Evolutionary conservation across 35 echinoderm and acorn worm species (phyloP).

Genomic region (Lytechinus variegatus): DNA sequence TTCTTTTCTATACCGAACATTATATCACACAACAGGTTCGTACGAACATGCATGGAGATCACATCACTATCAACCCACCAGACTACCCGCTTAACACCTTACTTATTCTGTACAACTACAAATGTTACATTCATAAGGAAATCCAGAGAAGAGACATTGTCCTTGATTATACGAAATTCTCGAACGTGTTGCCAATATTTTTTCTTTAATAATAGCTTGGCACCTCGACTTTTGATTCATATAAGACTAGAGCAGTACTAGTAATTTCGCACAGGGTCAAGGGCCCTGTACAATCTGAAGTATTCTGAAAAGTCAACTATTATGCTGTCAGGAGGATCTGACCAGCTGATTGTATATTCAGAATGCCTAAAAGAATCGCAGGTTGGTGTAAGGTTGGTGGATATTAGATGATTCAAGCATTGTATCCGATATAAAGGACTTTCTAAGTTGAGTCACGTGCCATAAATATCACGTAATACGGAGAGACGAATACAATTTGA

Average conservation of each 20-base stretch:
- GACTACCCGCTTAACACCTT: too few species aligned
- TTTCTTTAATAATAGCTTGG: too few species aligned
- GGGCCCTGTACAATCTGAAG: not conserved
- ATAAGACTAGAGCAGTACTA: not conserved
- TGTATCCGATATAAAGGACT: not conserved
- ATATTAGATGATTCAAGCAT: not conserved
- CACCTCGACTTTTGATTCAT: too few species aligned
- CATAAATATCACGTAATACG: not conserved
- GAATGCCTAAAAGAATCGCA: not conserved
- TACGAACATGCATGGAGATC: too few species aligned
- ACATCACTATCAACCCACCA: too few species aligned
- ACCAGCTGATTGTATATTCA: not conserved
- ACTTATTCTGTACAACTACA: too few species aligned
- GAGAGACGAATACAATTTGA: not conserved
- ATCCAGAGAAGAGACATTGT: too few species aligned
- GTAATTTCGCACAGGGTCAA: not conserved
- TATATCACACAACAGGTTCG: too few species aligned
- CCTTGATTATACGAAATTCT: too few species aligned
- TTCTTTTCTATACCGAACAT: too few species aligned
- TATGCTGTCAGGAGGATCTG: not conserved
- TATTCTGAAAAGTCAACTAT: not conserved
- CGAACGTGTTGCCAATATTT: too few species aligned
- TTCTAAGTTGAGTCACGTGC: not conserved
- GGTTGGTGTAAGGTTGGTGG: not conserved
- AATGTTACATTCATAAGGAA: too few species aligned